phyloP scores from a whole-genome alignment of 2,888 invertebrate genomes.

The Dascillus cervinus region DNA sequence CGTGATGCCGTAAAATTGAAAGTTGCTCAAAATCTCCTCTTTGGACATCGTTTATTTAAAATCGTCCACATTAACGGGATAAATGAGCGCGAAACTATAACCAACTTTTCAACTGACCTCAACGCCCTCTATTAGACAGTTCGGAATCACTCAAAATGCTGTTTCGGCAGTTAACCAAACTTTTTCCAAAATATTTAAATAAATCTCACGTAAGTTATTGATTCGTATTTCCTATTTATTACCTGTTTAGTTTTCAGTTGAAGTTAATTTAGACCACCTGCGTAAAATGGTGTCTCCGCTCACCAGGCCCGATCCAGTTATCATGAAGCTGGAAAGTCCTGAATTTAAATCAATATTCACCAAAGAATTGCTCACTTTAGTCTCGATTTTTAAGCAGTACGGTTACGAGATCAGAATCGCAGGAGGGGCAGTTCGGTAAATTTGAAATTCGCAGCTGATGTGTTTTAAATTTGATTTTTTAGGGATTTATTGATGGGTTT shows the following conservation, averaged over 20 bases:
- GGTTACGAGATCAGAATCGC: conserved; percentile 86
- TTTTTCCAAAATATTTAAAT: too few relatives aligned
- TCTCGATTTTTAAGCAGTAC: conserved; percentile 69
- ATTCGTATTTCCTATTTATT: too few relatives aligned
- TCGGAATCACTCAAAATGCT: too few relatives aligned
- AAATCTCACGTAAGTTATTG: too few relatives aligned
- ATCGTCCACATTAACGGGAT: too few relatives aligned
- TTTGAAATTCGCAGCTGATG: neutral
- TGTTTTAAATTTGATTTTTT: conserved; percentile 5
- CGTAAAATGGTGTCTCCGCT: conserved; percentile 34
- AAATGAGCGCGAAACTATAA: too few relatives aligned
- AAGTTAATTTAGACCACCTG: conserved; percentile 14
- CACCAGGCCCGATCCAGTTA: conserved; percentile 56
- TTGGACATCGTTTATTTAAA: too few relatives aligned
- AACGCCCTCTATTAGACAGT: too few relatives aligned
- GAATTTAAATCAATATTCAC: conserved; percentile 76
- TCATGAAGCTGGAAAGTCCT: conserved; percentile 61
- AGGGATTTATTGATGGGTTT: conserved; percentile 74
- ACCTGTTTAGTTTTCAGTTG: too few relatives aligned
- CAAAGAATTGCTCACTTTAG: conserved; percentile 65
- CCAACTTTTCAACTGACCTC: too few relatives aligned
- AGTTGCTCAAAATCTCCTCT: too few relatives aligned
- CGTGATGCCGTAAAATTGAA: conserved; percentile 27
- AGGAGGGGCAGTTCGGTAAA: conserved; percentile 90
- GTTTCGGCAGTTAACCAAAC: too few relatives aligned